Evolutionary conservation across 2,888 invertebrate genomes (phyloP).

Genomic region (Tortricodes alternella): DNA sequence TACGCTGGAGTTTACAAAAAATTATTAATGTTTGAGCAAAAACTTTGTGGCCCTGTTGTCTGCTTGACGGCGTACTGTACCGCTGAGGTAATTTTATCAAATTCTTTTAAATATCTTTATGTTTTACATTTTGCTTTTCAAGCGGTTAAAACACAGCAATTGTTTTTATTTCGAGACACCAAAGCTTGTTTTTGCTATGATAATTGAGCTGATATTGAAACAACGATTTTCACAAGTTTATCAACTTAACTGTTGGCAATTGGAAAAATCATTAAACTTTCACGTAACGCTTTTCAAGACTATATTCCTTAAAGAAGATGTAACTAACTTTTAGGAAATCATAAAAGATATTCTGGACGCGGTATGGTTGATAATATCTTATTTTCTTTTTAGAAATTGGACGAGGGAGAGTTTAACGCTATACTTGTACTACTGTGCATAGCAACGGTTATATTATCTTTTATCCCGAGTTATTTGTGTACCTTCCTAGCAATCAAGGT

Average conservation of each 20-base stretch:
- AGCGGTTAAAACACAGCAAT: constrained; percentile 2
- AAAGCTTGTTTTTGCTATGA: background rate
- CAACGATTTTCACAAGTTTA: background rate
- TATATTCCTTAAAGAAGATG: background rate
- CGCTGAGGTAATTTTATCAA: constrained; percentile 44
- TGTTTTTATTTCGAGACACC: background rate
- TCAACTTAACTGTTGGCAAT: background rate
- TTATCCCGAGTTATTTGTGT: constrained; percentile 48
- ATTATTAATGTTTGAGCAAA: constrained; percentile 58
- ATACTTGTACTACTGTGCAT: constrained; percentile 44
- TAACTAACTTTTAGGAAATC: constrained; percentile 6
- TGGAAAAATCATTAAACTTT: background rate
- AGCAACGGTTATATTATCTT: constrained; percentile 40
- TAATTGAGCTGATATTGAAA: background rate
- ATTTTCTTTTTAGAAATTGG: constrained; percentile 44
- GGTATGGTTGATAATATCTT: constrained; percentile 14
- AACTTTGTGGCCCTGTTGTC: constrained; percentile 47
- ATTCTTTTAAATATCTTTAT: constrained; percentile 28
- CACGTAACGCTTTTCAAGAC: background rate
- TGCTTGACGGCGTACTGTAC: constrained; percentile 56
- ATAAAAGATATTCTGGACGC: constrained; percentile 15
- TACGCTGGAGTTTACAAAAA: constrained; percentile 57
- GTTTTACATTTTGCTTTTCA: constrained; percentile 13
- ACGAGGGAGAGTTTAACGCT: constrained; percentile 45
- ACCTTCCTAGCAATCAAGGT: constrained; percentile 48